Percentiles rank a stretch among this genome's conserved stretches.
phyloP scores from a whole-genome alignment of 2,888 invertebrate genomes.

The Hedya salicella region DNA sequence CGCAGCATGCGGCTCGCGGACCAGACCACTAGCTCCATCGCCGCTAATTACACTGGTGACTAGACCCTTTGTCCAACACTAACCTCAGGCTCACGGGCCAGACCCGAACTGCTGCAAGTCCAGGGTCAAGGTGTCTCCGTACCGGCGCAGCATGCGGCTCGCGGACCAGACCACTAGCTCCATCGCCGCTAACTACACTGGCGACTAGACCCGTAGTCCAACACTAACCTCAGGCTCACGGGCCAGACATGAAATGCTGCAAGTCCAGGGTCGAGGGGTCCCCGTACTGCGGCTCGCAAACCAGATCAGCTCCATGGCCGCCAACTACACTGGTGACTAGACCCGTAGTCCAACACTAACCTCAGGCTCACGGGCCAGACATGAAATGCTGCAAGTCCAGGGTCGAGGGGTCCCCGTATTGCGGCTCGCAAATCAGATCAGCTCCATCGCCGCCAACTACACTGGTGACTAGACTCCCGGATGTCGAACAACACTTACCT shows the following conservation, averaged over 20 bases:
- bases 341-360: too few relatives aligned
- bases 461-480: slow-evolving; percentile 63
- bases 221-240: too few relatives aligned
- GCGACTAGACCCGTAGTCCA: slow-evolving; percentile 53
- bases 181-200: slow-evolving; percentile 74
- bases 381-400: slow-evolving; percentile 77
- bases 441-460: slow-evolving; percentile 73
- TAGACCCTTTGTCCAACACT: too few relatives aligned
- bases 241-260: slow-evolving; percentile 74
- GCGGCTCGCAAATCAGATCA: slow-evolving; percentile 65
- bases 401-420: slow-evolving; percentile 79
- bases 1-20: slow-evolving; percentile 66
- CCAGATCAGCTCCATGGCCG: slow-evolving; percentile 66
- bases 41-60: slow-evolving; percentile 77
- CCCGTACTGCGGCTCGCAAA: slow-evolving; percentile 71
- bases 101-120: slow-evolving; percentile 79
- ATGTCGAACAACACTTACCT: too few relatives aligned
- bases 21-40: slow-evolving; percentile 64
- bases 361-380: too few relatives aligned
- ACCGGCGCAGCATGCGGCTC: slow-evolving; percentile 65
- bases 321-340: slow-evolving; percentile 74
- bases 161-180: slow-evolving; percentile 70
- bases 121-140: slow-evolving; percentile 79
- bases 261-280: slow-evolving; percentile 79
- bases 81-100: too few relatives aligned